These are phyloP conservation scores for Sebastes diploproa DNA, from an alignment of 2,797 vertebrate species.

Conservation along the genomic window DNA sequence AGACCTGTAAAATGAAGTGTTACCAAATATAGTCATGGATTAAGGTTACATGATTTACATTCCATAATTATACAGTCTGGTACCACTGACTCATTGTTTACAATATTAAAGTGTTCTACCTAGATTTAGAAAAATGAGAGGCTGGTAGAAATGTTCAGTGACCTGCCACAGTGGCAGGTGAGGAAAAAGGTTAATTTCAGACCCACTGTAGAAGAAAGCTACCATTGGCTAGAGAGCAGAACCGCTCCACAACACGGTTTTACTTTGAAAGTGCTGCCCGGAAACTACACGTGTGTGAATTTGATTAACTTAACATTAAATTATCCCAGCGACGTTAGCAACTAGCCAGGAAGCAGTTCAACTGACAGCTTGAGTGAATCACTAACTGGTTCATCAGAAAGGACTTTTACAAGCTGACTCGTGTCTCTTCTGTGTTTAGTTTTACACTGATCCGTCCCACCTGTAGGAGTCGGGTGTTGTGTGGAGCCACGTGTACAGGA, in stretches of 20 bases:
- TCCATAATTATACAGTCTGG: too few species aligned
- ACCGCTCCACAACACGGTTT: not conserved
- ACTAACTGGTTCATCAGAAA: not conserved
- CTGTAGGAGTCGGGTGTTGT: not conserved
- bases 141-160: rapidly evolving
- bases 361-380: not conserved
- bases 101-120: too few species aligned
- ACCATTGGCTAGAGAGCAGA: too few species aligned
- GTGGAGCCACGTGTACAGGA: slow-evolving; percentile 79
- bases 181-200: too few species aligned
- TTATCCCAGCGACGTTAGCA: not conserved
- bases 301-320: rapidly evolving
- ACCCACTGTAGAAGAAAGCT: too few species aligned
- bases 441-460: not conserved
- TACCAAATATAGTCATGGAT: too few species aligned
- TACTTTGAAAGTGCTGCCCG: slow-evolving; percentile 32
- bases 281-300: not conserved
- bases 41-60: too few species aligned
- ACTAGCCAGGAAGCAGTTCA: not conserved
- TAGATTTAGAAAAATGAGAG: too few species aligned
- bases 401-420: rapidly evolving
- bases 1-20: too few species aligned
- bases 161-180: too few species aligned
- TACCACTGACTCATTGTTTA: too few species aligned
- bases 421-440: not conserved